Percentiles rank a stretch among this genome's conserved stretches.
Conservation (phyloP, 2,888 invertebrate genomes). For the Steinernema hermaphroditum region DNA sequence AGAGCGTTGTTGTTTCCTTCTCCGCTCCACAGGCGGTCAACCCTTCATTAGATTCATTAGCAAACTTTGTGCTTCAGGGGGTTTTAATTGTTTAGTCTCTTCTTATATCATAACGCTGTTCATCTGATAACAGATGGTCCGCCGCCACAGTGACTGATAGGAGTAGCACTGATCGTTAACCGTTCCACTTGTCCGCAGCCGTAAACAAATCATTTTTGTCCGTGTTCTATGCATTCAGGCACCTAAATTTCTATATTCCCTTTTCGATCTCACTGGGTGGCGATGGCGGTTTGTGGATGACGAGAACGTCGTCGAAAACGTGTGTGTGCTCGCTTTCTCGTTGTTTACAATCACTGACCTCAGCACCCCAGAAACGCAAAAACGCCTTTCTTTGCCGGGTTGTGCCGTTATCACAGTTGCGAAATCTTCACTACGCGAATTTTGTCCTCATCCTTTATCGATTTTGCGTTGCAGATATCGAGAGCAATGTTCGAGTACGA, state of each 20-base stretch:
- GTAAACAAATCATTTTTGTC: too few relatives aligned
- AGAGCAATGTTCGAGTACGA: constrained; percentile 64
- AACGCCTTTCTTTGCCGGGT: not conserved
- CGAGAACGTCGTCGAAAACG: not conserved
- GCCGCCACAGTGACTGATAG: not conserved
- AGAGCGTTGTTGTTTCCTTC: too few relatives aligned
- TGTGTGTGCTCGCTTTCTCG: not conserved
- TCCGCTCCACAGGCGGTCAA: too few relatives aligned
- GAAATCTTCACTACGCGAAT: not conserved
- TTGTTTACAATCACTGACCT: not conserved
- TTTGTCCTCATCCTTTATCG: not conserved
- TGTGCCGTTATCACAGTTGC: not conserved
- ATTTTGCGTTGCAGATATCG: constrained; percentile 4
- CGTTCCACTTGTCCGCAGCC: not conserved
- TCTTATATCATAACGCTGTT: not conserved
- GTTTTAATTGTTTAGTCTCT: not conserved
- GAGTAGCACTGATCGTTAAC: not conserved
- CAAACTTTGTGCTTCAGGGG: not conserved
- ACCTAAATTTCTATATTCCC: not conserved
- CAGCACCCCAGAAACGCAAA: too few relatives aligned
- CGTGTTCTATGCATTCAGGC: too few relatives aligned
- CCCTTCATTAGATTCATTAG: too few relatives aligned
- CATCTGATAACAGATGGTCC: not conserved
- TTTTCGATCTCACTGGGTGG: not conserved
- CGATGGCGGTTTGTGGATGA: too few relatives aligned